phyloP scores from a whole-genome alignment of 2,888 invertebrate genomes.

The Harpalus rufipes region DNA sequence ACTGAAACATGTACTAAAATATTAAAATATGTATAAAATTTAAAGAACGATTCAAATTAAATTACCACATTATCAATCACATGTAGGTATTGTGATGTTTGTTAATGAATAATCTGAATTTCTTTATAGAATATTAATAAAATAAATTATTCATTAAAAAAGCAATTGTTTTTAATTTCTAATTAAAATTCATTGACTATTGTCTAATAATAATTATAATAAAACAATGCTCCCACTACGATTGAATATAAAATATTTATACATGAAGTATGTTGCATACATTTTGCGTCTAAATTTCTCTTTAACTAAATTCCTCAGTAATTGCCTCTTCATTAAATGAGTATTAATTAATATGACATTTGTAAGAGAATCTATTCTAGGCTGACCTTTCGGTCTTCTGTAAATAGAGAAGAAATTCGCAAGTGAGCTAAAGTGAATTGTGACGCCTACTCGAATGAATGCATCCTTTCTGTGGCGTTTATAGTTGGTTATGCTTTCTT shows the following conservation, averaged over 20 bases:
- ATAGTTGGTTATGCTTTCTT: conserved; percentile 12
- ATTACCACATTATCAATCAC: too few species aligned
- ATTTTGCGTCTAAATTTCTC: conserved; percentile 32
- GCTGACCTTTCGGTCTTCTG: neutral
- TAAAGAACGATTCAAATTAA: too few species aligned
- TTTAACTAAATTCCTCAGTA: conserved; percentile 34
- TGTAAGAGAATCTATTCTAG: neutral
- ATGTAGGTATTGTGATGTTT: neutral
- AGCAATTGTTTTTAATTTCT: too few species aligned
- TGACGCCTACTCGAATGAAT: neutral
- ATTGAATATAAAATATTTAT: neutral
- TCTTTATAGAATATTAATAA: too few species aligned
- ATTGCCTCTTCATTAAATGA: conserved; percentile 37
- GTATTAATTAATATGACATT: conserved; percentile 53
- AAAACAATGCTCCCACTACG: neutral
- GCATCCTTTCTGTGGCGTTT: neutral
- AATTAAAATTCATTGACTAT: conserved; percentile 7
- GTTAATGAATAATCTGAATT: too few species aligned
- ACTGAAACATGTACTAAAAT: too few species aligned
- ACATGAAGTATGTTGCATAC: neutral
- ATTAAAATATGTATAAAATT: too few species aligned
- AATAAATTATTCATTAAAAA: too few species aligned
- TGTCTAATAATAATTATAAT: neutral
- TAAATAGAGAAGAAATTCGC: conserved; percentile 6
- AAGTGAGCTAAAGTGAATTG: neutral